Percentiles rank a stretch among this genome's conserved stretches.
phyloP scores from a whole-genome alignment of 2,797 vertebrate species.

The Phrynocephalus vlangalii region DNA sequence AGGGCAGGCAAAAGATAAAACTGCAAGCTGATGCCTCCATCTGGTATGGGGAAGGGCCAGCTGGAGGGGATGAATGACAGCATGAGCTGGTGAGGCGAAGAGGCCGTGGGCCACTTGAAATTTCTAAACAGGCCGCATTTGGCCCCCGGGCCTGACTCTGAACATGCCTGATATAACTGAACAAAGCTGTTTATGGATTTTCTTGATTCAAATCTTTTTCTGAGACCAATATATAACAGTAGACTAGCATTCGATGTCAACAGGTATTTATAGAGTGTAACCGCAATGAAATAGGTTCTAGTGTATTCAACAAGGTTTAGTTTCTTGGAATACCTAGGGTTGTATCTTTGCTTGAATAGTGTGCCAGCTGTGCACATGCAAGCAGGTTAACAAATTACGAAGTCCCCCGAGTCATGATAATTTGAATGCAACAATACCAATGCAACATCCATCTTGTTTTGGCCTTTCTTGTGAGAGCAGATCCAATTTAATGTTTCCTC shows the following conservation, averaged over 20 bases:
- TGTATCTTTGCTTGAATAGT: background rate
- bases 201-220: background rate
- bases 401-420: background rate
- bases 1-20: too few species aligned
- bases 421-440: background rate
- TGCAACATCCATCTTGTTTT: slow-evolving; percentile 1
- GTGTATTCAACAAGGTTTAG: background rate
- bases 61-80: too few species aligned
- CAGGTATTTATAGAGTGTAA: background rate
- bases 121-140: too few species aligned
- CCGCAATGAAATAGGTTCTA: background rate
- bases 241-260: background rate
- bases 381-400: background rate
- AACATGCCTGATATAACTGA: background rate
- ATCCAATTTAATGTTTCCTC: slow-evolving; percentile 8
- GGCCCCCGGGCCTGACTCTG: too few species aligned
- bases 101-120: too few species aligned
- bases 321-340: background rate
- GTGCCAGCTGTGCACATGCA: background rate
- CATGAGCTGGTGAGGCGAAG: too few species aligned
- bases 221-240: background rate
- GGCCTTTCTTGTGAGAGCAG: background rate
- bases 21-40: too few species aligned
- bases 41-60: too few species aligned
- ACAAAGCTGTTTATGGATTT: background rate